Conservation (phyloP, 2,113 vertebrate species). For the Cervus canadensis region DNA sequence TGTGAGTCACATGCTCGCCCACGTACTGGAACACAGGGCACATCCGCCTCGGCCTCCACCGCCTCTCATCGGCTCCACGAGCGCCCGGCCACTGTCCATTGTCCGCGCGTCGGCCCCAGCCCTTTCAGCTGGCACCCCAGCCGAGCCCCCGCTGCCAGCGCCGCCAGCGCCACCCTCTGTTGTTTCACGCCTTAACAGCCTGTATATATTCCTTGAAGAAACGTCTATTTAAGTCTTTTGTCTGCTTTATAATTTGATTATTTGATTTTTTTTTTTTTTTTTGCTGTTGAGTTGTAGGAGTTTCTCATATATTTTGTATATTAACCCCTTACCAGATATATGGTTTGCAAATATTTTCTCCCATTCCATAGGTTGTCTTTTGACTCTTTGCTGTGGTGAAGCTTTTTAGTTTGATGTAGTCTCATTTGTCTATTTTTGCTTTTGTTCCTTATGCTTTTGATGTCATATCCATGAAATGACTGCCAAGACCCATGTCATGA, state of each 20-base stretch:
- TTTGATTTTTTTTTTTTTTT: neutral
- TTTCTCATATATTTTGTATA: neutral
- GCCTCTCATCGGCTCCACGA: slow-evolving; percentile 54
- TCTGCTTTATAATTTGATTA: neutral
- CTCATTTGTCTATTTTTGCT: neutral
- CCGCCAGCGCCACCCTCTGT: neutral
- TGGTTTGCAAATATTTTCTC: neutral
- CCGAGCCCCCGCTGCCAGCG: neutral
- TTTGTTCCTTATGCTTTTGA: neutral
- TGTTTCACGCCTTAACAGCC: neutral
- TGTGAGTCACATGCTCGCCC: slow-evolving; percentile 80
- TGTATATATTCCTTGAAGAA: neutral
- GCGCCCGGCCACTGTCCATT: neutral
- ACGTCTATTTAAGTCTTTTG: neutral
- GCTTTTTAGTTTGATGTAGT: neutral
- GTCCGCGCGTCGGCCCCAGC: neutral
- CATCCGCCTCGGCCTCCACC: slow-evolving; percentile 68
- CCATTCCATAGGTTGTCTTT: neutral
- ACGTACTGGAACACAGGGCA: slow-evolving; percentile 86
- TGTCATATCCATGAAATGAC: neutral
- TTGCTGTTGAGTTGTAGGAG: neutral
- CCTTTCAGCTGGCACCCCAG: neutral
- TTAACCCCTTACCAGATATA: neutral
- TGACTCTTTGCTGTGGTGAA: neutral
- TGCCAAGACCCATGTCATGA: neutral